Conservation (phyloP, 2,113 vertebrate species). For the Potamarius usumacintae region DNA sequence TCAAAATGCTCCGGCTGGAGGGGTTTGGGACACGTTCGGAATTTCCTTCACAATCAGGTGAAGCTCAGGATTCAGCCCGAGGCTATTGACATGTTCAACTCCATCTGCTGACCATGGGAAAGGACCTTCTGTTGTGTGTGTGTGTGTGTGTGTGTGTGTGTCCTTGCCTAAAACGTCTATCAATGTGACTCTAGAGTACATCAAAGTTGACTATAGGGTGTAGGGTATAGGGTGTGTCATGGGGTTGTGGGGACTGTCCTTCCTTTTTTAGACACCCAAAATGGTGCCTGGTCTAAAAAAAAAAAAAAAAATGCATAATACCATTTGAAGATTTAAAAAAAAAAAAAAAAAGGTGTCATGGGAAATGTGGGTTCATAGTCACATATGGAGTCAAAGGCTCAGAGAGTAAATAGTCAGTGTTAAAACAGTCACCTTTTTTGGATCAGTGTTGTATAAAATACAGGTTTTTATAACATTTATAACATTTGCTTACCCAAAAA, state of each 20-base stretch:
- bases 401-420: not conserved
- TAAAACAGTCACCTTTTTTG: not conserved
- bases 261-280: constrained; percentile 66
- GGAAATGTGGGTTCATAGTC: not conserved
- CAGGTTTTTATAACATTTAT: not conserved
- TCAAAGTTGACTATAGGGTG: constrained; percentile 61
- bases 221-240: constrained; percentile 62
- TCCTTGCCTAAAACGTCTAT: constrained; percentile 5
- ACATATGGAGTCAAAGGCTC: not conserved
- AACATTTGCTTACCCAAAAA: not conserved
- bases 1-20: not conserved
- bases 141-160: constrained; percentile 24
- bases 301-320: constrained; percentile 48
- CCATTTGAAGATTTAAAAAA: constrained; percentile 31
- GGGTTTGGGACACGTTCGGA: not conserved
- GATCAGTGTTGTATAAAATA: not conserved
- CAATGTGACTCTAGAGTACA: constrained; percentile 21
- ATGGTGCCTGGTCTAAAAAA: constrained; percentile 61
- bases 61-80: constrained; percentile 15
- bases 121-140: constrained; percentile 31
- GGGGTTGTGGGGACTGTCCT: constrained; percentile 63
- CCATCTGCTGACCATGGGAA: constrained; percentile 45
- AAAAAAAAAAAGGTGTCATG: not conserved
- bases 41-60: constrained; percentile 21
- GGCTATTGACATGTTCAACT: constrained; percentile 13